Evolutionary conservation across 2,888 invertebrate genomes (phyloP).

Genomic region (Xestoiulus laeticollis): DNA sequence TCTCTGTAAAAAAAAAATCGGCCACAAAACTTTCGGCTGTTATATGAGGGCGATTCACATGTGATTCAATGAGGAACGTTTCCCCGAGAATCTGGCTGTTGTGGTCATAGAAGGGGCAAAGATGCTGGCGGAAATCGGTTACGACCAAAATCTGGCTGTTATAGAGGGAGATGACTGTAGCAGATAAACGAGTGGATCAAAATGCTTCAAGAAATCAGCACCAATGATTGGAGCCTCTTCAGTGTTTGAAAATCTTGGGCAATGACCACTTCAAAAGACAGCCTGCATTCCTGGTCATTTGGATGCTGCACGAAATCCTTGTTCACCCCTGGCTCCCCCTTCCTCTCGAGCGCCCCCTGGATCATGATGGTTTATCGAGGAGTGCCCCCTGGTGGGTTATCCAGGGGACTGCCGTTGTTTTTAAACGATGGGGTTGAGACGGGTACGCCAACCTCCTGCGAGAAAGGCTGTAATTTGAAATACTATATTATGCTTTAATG

Average conservation of each 20-base stretch:
- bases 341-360: neutral
- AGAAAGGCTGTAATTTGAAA: slow-evolving; percentile 30
- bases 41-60: too few relatives aligned
- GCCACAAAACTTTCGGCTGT: too few relatives aligned
- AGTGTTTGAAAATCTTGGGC: neutral
- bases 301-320: neutral
- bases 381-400: slow-evolving; percentile 23
- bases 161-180: too few relatives aligned
- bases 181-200: too few relatives aligned
- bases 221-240: too few relatives aligned
- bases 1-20: too few relatives aligned
- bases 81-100: too few relatives aligned
- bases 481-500: slow-evolving; percentile 50
- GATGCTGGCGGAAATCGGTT: too few relatives aligned
- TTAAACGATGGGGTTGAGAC: slow-evolving; percentile 47
- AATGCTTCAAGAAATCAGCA: too few relatives aligned
- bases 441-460: slow-evolving; percentile 6
- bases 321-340: neutral
- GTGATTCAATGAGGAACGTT: too few relatives aligned
- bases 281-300: neutral
- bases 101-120: too few relatives aligned
- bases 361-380: neutral
- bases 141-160: too few relatives aligned
- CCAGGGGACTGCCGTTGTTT: slow-evolving; percentile 1
- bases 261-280: neutral